Percentiles rank a stretch among this genome's conserved stretches.
Conservation (phyloP, 2,797 vertebrate genomes). For the Limnodromus scolopaceus region DNA sequence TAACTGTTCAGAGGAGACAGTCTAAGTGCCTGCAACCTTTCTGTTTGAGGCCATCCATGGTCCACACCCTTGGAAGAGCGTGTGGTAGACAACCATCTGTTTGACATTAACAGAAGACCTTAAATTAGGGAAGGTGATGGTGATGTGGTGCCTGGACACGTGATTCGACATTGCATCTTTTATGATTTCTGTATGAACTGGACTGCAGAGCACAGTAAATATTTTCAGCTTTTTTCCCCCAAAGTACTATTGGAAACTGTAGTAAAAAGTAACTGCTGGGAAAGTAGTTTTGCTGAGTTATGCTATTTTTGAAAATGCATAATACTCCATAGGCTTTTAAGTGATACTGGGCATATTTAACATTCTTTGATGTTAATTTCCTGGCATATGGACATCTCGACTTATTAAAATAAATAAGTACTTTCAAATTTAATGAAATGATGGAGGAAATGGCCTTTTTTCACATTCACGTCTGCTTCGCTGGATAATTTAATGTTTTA, state of each 20-base stretch:
- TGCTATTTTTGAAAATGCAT: conserved; percentile 59
- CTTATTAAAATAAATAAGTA: conserved; percentile 76
- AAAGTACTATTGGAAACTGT: not conserved
- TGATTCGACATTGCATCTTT: not conserved
- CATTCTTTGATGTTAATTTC: conserved; percentile 80
- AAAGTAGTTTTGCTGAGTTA: conserved; percentile 58
- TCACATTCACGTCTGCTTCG: conserved; percentile 60
- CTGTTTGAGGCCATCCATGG: not conserved
- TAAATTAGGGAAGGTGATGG: not conserved
- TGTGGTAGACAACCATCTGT: not conserved
- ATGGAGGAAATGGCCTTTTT: conserved; percentile 61
- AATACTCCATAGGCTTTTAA: conserved; percentile 58
- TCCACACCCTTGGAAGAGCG: not conserved
- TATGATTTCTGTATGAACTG: not conserved
- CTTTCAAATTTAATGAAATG: conserved; percentile 76
- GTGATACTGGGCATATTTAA: conserved; percentile 58
- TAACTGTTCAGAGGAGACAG: not conserved
- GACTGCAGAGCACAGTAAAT: not conserved
- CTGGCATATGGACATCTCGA: conserved; percentile 74
- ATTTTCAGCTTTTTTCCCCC: not conserved
- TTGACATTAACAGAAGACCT: not conserved
- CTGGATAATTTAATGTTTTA: conserved; percentile 76
- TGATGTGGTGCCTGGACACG: not conserved
- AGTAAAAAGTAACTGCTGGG: conserved; percentile 45
- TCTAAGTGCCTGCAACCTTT: not conserved